Conservation (phyloP, 2,113 vertebrate genomes). For the Suncus etruscus region DNA sequence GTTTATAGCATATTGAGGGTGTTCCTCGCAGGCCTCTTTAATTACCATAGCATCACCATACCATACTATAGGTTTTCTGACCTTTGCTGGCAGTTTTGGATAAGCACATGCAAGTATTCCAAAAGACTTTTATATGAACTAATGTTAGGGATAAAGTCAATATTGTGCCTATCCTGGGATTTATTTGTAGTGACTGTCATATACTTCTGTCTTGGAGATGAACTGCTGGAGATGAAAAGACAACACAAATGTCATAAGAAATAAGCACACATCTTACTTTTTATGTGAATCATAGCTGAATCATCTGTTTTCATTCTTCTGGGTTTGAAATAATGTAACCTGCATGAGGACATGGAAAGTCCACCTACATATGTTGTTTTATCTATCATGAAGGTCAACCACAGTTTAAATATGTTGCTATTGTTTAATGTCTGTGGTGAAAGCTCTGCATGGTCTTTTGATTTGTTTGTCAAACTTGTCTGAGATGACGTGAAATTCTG, state of each 20-base stretch:
- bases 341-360: background rate
- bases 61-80: background rate
- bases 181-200: conserved; percentile 6
- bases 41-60: background rate
- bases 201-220: background rate
- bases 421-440: conserved; percentile 47
- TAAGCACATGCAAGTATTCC: background rate
- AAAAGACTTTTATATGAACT: conserved; percentile 17
- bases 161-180: background rate
- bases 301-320: conserved; percentile 38
- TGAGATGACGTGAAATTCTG: conserved; percentile 45
- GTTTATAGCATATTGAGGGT: background rate
- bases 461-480: conserved; percentile 65
- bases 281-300: background rate
- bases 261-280: conserved; percentile 12
- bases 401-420: conserved; percentile 26
- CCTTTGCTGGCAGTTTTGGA: conserved; percentile 3
- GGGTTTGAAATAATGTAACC: conserved; percentile 24
- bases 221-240: background rate
- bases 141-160: background rate
- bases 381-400: background rate
- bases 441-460: conserved; percentile 27
- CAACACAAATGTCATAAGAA: background rate
- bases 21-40: background rate
- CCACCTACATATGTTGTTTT: background rate